Conservation (phyloP, 2,113 vertebrate genomes). For the Otus sunia region DNA sequence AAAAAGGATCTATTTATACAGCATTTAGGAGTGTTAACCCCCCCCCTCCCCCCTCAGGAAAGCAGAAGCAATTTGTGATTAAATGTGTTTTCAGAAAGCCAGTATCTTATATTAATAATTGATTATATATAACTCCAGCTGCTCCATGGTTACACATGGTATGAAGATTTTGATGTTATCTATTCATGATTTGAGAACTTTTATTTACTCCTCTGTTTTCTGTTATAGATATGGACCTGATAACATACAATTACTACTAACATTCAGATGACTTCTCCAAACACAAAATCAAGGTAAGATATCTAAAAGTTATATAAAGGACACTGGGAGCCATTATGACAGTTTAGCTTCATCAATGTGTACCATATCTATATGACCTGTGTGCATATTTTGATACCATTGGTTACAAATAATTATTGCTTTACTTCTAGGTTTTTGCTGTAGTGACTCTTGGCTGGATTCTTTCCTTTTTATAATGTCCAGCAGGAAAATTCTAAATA, state of each 20-base stretch:
- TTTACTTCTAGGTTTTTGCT: background rate
- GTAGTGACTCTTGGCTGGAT: background rate
- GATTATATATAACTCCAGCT: background rate
- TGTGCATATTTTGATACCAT: background rate
- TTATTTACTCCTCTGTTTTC: background rate
- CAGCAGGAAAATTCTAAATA: background rate
- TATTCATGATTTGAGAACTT: background rate
- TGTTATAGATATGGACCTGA: background rate
- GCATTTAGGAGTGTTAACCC: background rate
- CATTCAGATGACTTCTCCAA: background rate
- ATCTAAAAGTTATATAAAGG: background rate
- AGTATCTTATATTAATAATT: background rate
- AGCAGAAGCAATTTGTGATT: background rate
- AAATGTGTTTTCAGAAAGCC: background rate
- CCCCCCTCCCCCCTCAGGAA: background rate
- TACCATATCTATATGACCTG: background rate
- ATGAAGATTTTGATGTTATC: background rate
- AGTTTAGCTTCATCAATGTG: background rate
- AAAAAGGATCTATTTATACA: background rate
- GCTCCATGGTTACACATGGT: background rate
- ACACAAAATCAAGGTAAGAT: background rate
- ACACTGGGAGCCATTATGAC: background rate
- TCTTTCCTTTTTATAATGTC: background rate
- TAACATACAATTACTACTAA: background rate
- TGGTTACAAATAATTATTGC: background rate